These are phyloP conservation scores for Opisthograptis luteolata DNA, from an alignment of 2,888 invertebrate species.

Conservation along the genomic window DNA sequence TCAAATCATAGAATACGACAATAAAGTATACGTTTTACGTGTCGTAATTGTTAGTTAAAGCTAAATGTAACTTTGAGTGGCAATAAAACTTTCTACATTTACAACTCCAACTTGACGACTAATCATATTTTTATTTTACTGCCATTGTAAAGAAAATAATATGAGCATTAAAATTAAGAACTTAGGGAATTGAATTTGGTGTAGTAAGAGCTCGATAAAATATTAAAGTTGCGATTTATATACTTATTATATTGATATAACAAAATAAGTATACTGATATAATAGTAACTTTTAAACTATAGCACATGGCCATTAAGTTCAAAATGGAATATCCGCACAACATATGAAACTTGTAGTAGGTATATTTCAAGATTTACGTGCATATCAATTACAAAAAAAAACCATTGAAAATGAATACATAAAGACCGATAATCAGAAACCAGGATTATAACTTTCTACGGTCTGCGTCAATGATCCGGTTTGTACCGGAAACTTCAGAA, in stretches of 20 bases:
- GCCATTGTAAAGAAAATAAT: constrained; percentile 21
- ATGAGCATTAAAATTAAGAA: constrained; percentile 24
- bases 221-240: too few species aligned
- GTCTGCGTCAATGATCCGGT: constrained; percentile 31
- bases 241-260: too few species aligned
- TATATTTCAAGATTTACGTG: too few species aligned
- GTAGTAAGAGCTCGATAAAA: not conserved
- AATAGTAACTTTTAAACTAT: too few species aligned
- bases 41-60: constrained; percentile 35
- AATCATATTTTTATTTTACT: constrained; percentile 33
- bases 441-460: constrained; percentile 9
- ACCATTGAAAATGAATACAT: not conserved
- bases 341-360: too few species aligned
- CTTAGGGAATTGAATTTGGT: constrained; percentile 10
- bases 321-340: too few species aligned
- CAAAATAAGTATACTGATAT: too few species aligned
- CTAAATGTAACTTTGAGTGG: constrained; percentile 18
- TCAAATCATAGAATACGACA: constrained; percentile 30
- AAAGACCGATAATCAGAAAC: not conserved
- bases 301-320: too few species aligned
- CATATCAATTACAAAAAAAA: too few species aligned
- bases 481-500: constrained; percentile 42
- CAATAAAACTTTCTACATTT: constrained; percentile 32
- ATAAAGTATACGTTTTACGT: constrained; percentile 35
- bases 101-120: constrained; percentile 33